Conservation (phyloP, 2,888 invertebrate genomes). For the Litoditis marina region DNA sequence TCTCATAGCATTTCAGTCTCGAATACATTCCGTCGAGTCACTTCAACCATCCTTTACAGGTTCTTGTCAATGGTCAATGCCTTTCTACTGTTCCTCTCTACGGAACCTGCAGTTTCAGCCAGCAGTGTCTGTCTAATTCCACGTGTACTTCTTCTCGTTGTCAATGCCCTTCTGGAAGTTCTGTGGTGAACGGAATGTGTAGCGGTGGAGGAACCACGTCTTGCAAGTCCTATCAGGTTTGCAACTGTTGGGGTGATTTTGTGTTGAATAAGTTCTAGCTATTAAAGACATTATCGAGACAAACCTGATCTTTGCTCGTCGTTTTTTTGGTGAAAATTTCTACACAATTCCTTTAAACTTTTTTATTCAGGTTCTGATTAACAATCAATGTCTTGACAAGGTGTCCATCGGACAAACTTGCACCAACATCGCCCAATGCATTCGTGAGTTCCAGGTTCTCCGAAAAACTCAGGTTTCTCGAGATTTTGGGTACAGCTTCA, state of each 20-base stretch:
- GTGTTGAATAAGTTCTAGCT: no score
- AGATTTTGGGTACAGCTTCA: no score
- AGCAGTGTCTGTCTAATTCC: background rate
- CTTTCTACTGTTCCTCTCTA: background rate
- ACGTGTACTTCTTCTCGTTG: background rate
- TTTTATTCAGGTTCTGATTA: background rate
- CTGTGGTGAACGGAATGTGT: background rate
- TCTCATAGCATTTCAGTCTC: no score
- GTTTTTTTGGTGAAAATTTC: no score
- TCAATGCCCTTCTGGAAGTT: background rate
- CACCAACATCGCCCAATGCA: background rate
- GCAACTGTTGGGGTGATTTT: no score
- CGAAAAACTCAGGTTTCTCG: background rate
- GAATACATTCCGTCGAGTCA: no score
- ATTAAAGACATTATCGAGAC: no score
- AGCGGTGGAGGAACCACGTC: background rate
- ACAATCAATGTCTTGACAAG: background rate
- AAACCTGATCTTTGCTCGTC: no score
- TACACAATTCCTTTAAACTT: background rate
- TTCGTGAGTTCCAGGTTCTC: background rate
- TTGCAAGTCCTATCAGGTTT: constrained; percentile 16
- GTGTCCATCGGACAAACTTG: constrained; percentile 9
- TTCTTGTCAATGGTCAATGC: constrained; percentile 9
- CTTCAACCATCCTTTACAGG: background rate
- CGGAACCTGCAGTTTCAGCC: background rate